Percentiles rank a stretch among this genome's conserved stretches.
These are phyloP conservation scores for Congeria kusceri DNA, from an alignment of 2,888 invertebrate genomes.

Conservation along the genomic window DNA sequence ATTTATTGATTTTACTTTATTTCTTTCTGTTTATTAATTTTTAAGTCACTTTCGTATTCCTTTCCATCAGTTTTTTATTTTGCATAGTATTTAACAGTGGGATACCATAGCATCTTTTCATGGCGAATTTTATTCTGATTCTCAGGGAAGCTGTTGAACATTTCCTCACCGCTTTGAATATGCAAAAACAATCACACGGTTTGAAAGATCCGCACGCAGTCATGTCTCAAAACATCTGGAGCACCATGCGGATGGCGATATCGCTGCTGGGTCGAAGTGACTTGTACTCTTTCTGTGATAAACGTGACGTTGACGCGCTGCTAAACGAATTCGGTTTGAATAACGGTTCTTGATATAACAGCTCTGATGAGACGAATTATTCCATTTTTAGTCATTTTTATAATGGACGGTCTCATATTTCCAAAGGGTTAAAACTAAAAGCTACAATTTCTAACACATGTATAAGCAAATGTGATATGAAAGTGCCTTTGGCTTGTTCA, in stretches of 20 bases:
- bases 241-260: conserved; percentile 94
- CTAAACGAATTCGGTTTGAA: conserved; percentile 83
- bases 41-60: no score
- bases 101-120: no score
- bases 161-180: conserved; percentile 95
- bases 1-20: no score
- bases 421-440: neutral
- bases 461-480: no score
- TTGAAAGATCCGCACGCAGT: conserved; percentile 84
- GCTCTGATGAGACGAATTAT: neutral
- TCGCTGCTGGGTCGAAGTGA: conserved; percentile 90
- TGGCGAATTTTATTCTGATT: conserved; percentile 30
- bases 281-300: conserved; percentile 87
- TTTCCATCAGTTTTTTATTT: no score
- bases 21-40: no score
- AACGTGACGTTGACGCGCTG: conserved; percentile 85
- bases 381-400: no score
- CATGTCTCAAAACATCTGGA: conserved; percentile 98
- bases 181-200: conserved; percentile 90
- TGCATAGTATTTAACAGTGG: no score
- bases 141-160: conserved; percentile 97
- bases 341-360: conserved; percentile 55
- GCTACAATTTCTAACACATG: no score
- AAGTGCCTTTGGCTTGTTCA: no score
- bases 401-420: neutral